Percentiles rank a stretch among this genome's conserved stretches.
phyloP scores from a whole-genome alignment of 2,797 vertebrate species.

The Rhinophrynus dorsalis region DNA sequence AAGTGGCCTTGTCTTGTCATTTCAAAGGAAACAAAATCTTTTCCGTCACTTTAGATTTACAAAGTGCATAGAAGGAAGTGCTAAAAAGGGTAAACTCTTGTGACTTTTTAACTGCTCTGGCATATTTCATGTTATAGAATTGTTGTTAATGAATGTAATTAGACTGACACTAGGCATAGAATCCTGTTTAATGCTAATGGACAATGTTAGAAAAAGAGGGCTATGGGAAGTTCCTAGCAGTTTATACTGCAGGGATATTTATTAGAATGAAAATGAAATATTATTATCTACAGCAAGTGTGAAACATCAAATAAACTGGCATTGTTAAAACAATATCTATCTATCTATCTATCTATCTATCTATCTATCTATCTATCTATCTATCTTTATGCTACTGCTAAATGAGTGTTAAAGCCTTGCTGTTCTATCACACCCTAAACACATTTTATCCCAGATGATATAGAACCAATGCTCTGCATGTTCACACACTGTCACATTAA shows the following conservation, averaged over 20 bases:
- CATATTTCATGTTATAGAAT: conserved; percentile 23
- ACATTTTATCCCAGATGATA: background rate
- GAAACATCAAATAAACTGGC: conserved; percentile 3
- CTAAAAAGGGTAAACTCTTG: conserved; percentile 43
- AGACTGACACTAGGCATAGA: conserved; percentile 21
- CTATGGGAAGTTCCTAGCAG: background rate
- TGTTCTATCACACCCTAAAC: background rate
- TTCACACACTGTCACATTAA: background rate
- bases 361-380: too few relatives aligned
- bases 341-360: too few relatives aligned
- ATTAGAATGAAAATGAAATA: too few relatives aligned
- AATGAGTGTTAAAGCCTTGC: background rate
- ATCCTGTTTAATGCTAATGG: conserved; percentile 2
- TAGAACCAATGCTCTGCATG: background rate
- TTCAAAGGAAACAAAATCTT: conserved; percentile 22
- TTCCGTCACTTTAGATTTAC: conserved; percentile 43
- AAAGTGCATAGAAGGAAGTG: background rate
- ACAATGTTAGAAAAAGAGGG: background rate
- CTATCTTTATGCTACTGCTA: too few relatives aligned
- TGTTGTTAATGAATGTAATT: conserved; percentile 46
- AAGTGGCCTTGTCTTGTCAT: conserved; percentile 37
- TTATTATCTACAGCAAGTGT: background rate
- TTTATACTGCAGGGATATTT: too few relatives aligned
- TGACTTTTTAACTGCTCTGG: conserved; percentile 49
- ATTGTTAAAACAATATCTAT: conserved; percentile 1